A percentile compares a stretch with the other conserved stretches of the same genome.
Evolutionary conservation across 2,797 vertebrate species (phyloP).

Genomic region (Champsocephalus esox): DNA sequence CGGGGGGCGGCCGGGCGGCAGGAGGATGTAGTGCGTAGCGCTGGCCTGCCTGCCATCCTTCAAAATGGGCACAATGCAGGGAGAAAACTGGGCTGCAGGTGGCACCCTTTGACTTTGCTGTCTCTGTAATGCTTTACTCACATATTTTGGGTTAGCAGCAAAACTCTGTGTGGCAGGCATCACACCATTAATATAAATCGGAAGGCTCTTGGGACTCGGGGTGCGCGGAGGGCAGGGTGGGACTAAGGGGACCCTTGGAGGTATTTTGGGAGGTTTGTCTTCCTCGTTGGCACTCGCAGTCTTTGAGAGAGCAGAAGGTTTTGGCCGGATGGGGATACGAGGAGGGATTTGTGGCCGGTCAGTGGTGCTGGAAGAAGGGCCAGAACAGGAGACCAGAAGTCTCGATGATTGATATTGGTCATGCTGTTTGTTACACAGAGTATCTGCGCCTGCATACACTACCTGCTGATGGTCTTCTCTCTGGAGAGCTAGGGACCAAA

Average conservation of each 20-base stretch:
- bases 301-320: slow-evolving; percentile 78
- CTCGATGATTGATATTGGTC: slow-evolving; percentile 76
- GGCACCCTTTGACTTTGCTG: slow-evolving; percentile 89
- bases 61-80: slow-evolving; percentile 96
- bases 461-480: slow-evolving; percentile 53
- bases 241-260: slow-evolving; percentile 90
- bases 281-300: slow-evolving; percentile 81
- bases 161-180: slow-evolving; percentile 99
- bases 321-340: slow-evolving; percentile 90
- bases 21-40: slow-evolving; percentile 95
- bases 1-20: slow-evolving; percentile 89
- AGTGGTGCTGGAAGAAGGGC: slow-evolving; percentile 72
- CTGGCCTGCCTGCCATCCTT: slow-evolving; percentile 95
- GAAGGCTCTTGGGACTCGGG: slow-evolving; percentile 94
- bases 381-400: slow-evolving; percentile 85
- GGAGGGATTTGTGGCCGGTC: slow-evolving; percentile 94
- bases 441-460: slow-evolving; percentile 40
- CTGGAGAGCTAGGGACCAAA: slow-evolving; percentile 43
- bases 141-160: slow-evolving; percentile 96
- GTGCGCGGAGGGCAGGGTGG: slow-evolving; percentile 89
- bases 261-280: slow-evolving; percentile 93
- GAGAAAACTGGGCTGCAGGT: slow-evolving; percentile 55
- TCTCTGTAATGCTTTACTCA: slow-evolving; percentile 92
- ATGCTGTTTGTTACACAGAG: slow-evolving; percentile 53
- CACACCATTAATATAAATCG: slow-evolving; percentile 95